These are phyloP conservation scores for Lepidocyrtinus sp. DNA, from an alignment of 2,888 invertebrate genomes.

Conservation along the genomic window DNA sequence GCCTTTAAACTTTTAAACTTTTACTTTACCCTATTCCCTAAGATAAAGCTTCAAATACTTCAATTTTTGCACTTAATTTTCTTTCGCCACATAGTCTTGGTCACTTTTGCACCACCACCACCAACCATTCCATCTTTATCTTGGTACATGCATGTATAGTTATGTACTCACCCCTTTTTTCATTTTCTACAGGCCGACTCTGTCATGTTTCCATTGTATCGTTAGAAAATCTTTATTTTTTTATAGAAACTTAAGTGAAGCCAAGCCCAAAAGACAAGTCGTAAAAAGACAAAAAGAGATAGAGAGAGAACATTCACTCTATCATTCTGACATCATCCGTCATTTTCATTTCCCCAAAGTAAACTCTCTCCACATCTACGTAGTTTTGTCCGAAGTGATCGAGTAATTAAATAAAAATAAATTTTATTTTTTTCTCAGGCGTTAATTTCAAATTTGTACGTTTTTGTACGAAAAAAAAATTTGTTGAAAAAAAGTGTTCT, in stretches of 20 bases:
- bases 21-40: too few relatives aligned
- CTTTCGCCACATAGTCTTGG: neutral
- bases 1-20: too few relatives aligned
- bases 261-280: constrained; percentile 53
- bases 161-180: constrained; percentile 4
- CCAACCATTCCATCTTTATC: neutral
- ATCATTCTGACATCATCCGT: neutral
- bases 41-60: too few relatives aligned
- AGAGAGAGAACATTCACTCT: constrained; percentile 7
- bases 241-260: constrained; percentile 16
- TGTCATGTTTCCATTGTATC: constrained; percentile 14
- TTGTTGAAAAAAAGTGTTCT: neutral
- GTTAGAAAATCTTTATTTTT: constrained; percentile 17
- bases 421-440: constrained; percentile 27
- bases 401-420: constrained; percentile 18
- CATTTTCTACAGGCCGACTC: neutral
- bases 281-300: constrained; percentile 41
- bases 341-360: neutral
- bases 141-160: neutral
- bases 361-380: too few relatives aligned
- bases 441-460: constrained; percentile 52
- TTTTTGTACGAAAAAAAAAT: constrained; percentile 45
- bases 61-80: too few relatives aligned
- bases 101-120: neutral
- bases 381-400: constrained; percentile 4